Conservation (phyloP, 2,888 invertebrate species). For the Muschampia plurimacula region DNA sequence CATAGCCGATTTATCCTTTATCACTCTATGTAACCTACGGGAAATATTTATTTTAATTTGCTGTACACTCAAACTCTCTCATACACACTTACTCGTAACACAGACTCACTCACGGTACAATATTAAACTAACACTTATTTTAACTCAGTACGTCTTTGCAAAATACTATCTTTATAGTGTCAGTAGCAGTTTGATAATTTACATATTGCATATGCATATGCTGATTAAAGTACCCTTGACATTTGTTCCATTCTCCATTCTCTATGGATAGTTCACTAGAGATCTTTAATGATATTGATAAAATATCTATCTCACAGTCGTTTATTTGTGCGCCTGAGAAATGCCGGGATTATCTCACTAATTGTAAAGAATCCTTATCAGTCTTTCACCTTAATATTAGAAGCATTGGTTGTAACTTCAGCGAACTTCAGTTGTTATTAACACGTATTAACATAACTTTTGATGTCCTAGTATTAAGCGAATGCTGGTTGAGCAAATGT, state of each 20-base stretch:
- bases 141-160: neutral
- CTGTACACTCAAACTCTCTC: neutral
- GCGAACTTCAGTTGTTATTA: slow-evolving; percentile 4
- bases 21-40: neutral
- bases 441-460: slow-evolving; percentile 1
- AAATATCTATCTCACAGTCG: neutral
- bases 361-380: neutral
- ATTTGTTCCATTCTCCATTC: neutral
- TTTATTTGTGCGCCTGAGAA: slow-evolving; percentile 1
- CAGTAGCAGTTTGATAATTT: neutral
- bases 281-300: slow-evolving; percentile 8
- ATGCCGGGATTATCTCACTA: neutral
- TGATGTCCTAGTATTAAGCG: slow-evolving; percentile 7
- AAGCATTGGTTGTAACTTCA: slow-evolving; percentile 20
- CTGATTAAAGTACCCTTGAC: neutral
- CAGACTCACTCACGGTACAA: neutral
- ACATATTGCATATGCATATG: neutral
- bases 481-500: slow-evolving; percentile 27
- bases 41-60: neutral
- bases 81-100: neutral
- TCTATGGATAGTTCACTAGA: slow-evolving; percentile 3
- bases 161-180: neutral
- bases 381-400: slow-evolving; percentile 21
- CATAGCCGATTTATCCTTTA: neutral
- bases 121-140: neutral